Evolutionary conservation across 1,140 invertebrate species (phyloP).

Genomic region (Drosophila mauritiana): DNA sequence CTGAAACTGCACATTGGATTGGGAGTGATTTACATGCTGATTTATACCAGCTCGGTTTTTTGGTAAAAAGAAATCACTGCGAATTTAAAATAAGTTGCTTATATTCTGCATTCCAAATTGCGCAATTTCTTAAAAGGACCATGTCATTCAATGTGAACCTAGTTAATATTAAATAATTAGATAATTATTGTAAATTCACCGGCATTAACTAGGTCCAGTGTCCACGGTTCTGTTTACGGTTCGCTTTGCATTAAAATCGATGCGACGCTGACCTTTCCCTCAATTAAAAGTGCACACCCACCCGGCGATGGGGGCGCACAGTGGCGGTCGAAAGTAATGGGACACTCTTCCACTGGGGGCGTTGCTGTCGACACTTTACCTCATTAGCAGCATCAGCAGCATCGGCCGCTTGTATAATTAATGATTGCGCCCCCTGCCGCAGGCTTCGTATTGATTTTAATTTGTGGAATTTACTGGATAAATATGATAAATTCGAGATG

Average conservation of each 20-base stretch:
- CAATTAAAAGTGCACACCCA: constrained; percentile 59
- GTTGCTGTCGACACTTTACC: constrained; percentile 58
- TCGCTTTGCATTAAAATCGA: constrained; percentile 65
- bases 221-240: constrained; percentile 18
- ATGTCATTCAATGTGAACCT: background rate
- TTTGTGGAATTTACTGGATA: constrained; percentile 65
- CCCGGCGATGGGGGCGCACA: constrained; percentile 19
- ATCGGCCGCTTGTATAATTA: constrained; percentile 60
- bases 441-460: constrained; percentile 60
- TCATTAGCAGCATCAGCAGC: constrained; percentile 44
- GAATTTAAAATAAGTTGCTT: background rate
- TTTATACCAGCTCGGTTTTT: background rate
- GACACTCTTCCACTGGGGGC: constrained; percentile 34
- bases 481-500: constrained; percentile 67
- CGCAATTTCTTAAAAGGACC: background rate
- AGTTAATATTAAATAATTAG: background rate
- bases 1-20: constrained; percentile 6
- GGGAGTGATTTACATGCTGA: background rate
- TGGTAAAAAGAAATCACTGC: too few species aligned
- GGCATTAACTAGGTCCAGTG: constrained; percentile 1
- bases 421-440: constrained; percentile 43
- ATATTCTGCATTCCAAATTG: background rate
- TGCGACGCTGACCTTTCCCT: constrained; percentile 77
- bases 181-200: constrained; percentile 4
- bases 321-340: constrained; percentile 59